Conservation (phyloP, 2,113 vertebrate species). For the Sardina pilchardus region DNA sequence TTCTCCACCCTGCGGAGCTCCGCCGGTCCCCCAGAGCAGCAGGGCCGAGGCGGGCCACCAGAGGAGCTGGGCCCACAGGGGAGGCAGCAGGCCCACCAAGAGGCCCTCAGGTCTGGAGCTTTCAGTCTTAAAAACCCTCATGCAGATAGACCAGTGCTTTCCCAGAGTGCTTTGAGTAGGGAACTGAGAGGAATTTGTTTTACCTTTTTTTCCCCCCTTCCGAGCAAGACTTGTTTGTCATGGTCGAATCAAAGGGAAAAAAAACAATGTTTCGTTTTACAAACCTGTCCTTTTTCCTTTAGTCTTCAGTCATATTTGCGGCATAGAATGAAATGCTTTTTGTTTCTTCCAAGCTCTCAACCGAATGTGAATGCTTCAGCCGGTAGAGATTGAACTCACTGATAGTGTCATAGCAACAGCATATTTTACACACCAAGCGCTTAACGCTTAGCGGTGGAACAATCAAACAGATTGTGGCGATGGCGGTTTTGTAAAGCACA, state of each 20-base stretch:
- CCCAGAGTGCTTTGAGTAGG: not conserved
- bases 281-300: not conserved
- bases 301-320: not conserved
- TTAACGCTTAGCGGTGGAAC: not conserved
- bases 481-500: not conserved
- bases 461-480: not conserved
- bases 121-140: not conserved
- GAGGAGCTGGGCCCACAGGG: constrained; percentile 49
- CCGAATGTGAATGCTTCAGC: not conserved
- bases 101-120: constrained; percentile 68
- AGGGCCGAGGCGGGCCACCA: constrained; percentile 25
- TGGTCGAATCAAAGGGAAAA: not conserved
- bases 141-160: not conserved
- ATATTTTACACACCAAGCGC: not conserved
- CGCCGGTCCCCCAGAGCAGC: not conserved
- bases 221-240: no score
- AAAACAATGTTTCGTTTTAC: not conserved
- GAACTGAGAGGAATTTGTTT: not conserved
- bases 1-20: constrained; percentile 58
- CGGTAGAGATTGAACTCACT: not conserved
- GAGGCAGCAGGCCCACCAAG: constrained; percentile 57
- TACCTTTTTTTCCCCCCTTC: no score
- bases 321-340: not conserved
- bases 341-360: not conserved
- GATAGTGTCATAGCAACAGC: not conserved